phyloP scores from a whole-genome alignment of 1,140 invertebrate genomes.

The Scaptomyza graminum region DNA sequence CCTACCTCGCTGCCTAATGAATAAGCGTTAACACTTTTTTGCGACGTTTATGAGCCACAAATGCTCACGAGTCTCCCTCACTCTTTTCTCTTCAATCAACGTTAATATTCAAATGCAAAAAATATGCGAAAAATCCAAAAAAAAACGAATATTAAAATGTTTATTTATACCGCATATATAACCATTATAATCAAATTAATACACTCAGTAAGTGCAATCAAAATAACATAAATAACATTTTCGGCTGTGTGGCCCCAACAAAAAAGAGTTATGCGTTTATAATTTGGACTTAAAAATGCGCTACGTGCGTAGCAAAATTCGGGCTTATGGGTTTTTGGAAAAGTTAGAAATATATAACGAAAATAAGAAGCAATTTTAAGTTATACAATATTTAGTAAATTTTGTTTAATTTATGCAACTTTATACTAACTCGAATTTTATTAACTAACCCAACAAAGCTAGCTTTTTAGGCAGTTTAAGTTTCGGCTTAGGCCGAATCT shows the following conservation, averaged over 20 bases:
- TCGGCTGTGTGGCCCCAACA: conserved; percentile 8
- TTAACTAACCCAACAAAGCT: too few species aligned
- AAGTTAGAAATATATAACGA: neutral
- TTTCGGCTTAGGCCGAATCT: conserved; percentile 1
- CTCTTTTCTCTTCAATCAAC: conserved; percentile 1
- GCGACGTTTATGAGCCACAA: conserved; percentile 60
- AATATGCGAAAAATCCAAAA: neutral
- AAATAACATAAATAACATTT: conserved; percentile 75
- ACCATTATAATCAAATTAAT: conserved; percentile 80
- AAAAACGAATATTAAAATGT: conserved; percentile 38
- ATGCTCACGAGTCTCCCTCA: conserved; percentile 8
- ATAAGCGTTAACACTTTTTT: conserved; percentile 61
- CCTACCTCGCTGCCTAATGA: conserved; percentile 38
- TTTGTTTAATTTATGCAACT: too few species aligned
- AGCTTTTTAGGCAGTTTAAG: neutral
- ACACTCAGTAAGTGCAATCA: conserved; percentile 78
- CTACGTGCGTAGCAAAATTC: conserved; percentile 24
- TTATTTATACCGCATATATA: conserved; percentile 72
- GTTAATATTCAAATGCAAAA: conserved; percentile 58
- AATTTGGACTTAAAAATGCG: conserved; percentile 50
- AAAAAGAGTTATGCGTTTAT: conserved; percentile 69
- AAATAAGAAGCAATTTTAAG: too few species aligned
- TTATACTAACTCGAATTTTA: too few species aligned
- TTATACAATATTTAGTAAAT: too few species aligned
- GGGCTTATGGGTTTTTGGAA: neutral